These are phyloP conservation scores for Mareca penelope DNA, from an alignment of 2,797 vertebrate species.

Conservation along the genomic window DNA sequence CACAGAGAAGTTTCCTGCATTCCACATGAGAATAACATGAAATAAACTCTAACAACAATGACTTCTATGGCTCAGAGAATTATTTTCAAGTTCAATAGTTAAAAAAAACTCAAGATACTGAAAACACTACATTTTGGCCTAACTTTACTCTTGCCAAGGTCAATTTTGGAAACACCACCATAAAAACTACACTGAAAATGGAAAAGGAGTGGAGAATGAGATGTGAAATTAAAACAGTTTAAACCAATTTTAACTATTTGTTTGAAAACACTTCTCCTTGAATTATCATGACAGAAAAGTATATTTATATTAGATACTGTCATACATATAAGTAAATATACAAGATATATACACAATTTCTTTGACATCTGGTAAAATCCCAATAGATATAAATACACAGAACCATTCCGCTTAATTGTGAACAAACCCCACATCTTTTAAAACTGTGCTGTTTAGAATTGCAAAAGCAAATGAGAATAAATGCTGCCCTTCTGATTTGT, in stretches of 20 bases:
- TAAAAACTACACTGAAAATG: neutral
- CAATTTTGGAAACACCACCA: neutral
- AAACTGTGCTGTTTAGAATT: rapidly evolving
- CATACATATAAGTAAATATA: neutral
- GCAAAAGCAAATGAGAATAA: neutral
- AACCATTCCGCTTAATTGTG: neutral
- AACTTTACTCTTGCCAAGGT: neutral
- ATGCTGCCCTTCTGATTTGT: neutral
- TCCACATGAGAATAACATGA: neutral
- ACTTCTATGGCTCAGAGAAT: neutral
- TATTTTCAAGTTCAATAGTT: neutral
- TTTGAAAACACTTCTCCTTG: neutral
- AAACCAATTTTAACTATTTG: neutral
- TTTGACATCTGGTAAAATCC: neutral
- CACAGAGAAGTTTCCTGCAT: neutral
- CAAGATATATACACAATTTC: neutral
- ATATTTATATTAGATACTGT: neutral
- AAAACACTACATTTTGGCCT: neutral
- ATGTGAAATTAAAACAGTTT: neutral
- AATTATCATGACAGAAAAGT: neutral
- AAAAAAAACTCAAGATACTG: neutral
- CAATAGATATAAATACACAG: neutral
- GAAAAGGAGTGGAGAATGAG: neutral
- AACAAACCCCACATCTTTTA: neutral
- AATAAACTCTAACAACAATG: neutral